A percentile compares a stretch with the other conserved stretches of the same genome.
Conservation (phyloP, 2,888 invertebrate genomes). For the Agriopis marginaria region DNA sequence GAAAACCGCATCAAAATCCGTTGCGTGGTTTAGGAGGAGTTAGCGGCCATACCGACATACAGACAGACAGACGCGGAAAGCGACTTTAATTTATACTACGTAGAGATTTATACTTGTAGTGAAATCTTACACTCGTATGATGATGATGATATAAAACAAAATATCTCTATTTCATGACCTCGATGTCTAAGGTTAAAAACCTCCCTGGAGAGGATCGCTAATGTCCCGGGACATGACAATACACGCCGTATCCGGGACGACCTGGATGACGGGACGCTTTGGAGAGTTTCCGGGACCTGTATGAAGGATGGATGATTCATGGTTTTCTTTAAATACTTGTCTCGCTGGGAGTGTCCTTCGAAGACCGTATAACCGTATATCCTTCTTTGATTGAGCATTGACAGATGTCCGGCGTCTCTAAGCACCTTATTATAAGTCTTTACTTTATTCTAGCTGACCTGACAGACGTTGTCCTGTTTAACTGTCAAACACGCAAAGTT, state of each 20-base stretch:
- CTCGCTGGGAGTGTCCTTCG: slow-evolving; percentile 28
- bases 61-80: no score
- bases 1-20: no score
- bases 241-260: slow-evolving; percentile 67
- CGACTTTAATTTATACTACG: no score
- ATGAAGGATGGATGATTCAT: slow-evolving; percentile 62
- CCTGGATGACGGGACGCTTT: slow-evolving; percentile 64
- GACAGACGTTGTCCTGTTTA: no score
- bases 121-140: no score
- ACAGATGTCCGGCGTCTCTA: background rate
- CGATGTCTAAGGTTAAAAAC: slow-evolving; percentile 45
- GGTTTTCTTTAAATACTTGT: slow-evolving; percentile 54
- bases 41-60: no score
- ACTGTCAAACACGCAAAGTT: no score
- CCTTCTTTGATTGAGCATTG: slow-evolving; percentile 1
- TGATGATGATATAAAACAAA: background rate
- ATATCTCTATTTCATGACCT: slow-evolving; percentile 27
- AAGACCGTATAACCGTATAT: slow-evolving; percentile 6
- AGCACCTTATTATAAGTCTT: no score
- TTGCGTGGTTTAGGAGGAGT: no score
- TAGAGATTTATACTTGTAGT: no score
- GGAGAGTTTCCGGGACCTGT: slow-evolving; percentile 55
- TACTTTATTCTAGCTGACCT: no score
- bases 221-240: slow-evolving; percentile 57
- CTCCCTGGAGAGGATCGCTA: slow-evolving; percentile 50